Evolutionary conservation across 2,888 invertebrate genomes (phyloP).

Genomic region (Ornithoptera alexandrae): DNA sequence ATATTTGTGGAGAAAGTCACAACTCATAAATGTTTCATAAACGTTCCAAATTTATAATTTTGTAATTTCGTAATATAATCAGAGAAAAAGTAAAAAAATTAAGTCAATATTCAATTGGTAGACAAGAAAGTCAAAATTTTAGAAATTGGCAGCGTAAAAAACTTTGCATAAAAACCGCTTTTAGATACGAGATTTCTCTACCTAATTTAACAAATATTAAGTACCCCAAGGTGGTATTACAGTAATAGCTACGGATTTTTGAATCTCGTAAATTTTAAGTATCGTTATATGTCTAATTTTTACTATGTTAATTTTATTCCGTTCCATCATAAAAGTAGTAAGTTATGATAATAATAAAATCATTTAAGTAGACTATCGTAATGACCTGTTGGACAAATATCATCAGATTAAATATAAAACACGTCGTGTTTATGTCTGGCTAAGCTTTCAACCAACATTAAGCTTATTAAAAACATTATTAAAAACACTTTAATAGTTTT

Average conservation of each 20-base stretch:
- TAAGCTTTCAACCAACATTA: not conserved
- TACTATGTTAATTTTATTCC: not conserved
- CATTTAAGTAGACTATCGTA: not conserved
- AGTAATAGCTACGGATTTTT: not conserved
- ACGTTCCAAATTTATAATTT: not conserved
- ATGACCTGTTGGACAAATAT: not conserved
- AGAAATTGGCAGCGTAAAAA: not conserved
- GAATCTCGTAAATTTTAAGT: not conserved
- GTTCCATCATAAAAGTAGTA: not conserved
- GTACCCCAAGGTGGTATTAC: not conserved
- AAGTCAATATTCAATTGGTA: not conserved
- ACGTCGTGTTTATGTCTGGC: not conserved
- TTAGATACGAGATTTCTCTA: not conserved
- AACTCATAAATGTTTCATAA: not conserved
- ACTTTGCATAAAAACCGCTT: not conserved
- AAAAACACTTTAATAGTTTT: not conserved
- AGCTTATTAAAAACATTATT: not conserved
- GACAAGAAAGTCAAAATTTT: conserved; percentile 11
- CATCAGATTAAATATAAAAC: not conserved
- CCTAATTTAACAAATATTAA: not conserved
- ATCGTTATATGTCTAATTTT: too few relatives aligned
- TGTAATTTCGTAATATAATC: not conserved
- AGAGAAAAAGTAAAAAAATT: conserved; percentile 7
- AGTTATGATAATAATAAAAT: not conserved
- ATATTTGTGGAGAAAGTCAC: not conserved